Evolutionary conservation across 2,113 vertebrate genomes (phyloP).

Genomic region (Podarcis cretensis): DNA sequence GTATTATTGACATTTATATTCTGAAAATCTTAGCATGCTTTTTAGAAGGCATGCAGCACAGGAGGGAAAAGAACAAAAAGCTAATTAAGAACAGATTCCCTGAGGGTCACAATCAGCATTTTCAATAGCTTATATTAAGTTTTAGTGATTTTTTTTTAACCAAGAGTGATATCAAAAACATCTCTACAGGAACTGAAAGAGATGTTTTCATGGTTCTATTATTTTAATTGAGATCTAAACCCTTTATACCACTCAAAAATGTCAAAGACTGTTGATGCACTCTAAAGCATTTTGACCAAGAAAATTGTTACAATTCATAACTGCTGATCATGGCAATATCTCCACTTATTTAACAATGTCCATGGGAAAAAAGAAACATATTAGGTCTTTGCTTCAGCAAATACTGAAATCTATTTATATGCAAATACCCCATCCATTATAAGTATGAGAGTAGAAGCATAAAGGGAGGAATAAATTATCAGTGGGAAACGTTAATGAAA

Average conservation of each 20-base stretch:
- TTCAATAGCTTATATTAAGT: conserved; percentile 26
- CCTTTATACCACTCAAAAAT: conserved; percentile 36
- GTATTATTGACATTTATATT: conserved; percentile 16
- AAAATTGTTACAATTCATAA: conserved; percentile 62
- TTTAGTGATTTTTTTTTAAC: conserved; percentile 19
- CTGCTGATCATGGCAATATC: conserved; percentile 68
- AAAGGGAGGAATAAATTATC: conserved; percentile 89
- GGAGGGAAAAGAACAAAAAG: neutral
- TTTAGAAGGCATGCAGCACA: conserved; percentile 20
- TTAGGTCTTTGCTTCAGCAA: conserved; percentile 79
- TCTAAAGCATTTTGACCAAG: conserved; percentile 45
- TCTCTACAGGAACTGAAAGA: conserved; percentile 16
- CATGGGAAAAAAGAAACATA: conserved; percentile 51
- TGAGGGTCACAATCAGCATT: conserved; percentile 17
- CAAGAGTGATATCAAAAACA: conserved; percentile 26
- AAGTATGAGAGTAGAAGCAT: conserved; percentile 80
- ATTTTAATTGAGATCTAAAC: conserved; percentile 31
- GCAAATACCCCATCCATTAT: conserved; percentile 89
- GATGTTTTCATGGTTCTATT: neutral
- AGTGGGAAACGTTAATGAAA: conserved; percentile 86
- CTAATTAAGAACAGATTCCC: conserved; percentile 27
- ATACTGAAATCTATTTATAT: conserved; percentile 94
- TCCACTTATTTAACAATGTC: conserved; percentile 66
- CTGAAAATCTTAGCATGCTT: conserved; percentile 30
- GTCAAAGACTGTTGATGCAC: conserved; percentile 11